Conservation (phyloP, 2,113 vertebrate species). For the Oncorhynchus gorbuscha region DNA sequence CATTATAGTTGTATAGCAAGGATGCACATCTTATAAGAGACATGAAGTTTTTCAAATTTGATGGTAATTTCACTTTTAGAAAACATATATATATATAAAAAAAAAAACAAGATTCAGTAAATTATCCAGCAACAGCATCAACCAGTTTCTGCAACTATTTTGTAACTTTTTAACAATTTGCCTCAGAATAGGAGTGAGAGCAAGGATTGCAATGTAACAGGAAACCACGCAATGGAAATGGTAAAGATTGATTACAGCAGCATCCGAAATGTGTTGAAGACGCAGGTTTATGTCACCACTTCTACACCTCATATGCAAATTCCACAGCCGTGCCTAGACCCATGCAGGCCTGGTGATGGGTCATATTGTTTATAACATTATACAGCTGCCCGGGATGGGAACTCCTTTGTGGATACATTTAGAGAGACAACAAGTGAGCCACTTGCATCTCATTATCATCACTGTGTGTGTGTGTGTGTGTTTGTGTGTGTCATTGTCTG, state of each 20-base stretch:
- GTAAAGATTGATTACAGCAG: not conserved
- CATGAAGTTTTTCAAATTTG: not conserved
- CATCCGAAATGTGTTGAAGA: not conserved
- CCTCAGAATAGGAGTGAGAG: too few species aligned
- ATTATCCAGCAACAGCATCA: too few species aligned
- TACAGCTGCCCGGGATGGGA: constrained; percentile 13
- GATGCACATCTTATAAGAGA: not conserved
- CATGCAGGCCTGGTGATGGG: constrained; percentile 16
- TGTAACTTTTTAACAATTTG: not conserved
- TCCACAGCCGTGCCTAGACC: constrained; percentile 14
- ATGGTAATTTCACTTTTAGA: too few species aligned
- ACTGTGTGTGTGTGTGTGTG: not conserved
- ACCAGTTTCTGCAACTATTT: not conserved
- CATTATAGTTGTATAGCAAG: not conserved
- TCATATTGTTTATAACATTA: constrained; percentile 23
- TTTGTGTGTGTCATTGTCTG: not conserved
- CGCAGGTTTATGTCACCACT: constrained; percentile 9
- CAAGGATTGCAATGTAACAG: constrained; percentile 7
- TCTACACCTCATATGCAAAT: constrained; percentile 31
- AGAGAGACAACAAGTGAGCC: not conserved
- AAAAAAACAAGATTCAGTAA: too few species aligned
- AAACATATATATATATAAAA: too few species aligned
- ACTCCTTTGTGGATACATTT: constrained; percentile 12
- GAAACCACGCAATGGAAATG: not conserved
- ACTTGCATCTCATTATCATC: constrained; percentile 8